phyloP scores from a whole-genome alignment of 2,113 vertebrate genomes.

The Emydocephalus ijimae region DNA sequence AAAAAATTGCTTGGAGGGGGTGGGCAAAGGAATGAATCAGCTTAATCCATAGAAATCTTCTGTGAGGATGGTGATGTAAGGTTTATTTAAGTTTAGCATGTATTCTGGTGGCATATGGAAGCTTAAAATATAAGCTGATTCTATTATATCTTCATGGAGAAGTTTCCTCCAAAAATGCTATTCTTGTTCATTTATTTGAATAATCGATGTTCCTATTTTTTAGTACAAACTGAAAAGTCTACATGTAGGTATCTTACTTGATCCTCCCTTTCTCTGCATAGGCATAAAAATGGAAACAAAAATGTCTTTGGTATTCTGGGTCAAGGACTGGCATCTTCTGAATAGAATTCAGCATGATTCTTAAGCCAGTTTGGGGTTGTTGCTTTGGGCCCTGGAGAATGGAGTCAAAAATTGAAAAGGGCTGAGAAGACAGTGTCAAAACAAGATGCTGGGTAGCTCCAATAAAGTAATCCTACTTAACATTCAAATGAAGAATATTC shows the following conservation, averaged over 20 bases:
- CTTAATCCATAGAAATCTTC: slow-evolving; percentile 72
- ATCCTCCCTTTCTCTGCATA: rapidly evolving
- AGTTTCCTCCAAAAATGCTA: slow-evolving; percentile 62
- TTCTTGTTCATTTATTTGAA: slow-evolving; percentile 62
- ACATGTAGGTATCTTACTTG: not conserved
- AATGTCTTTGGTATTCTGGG: not conserved
- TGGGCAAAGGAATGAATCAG: slow-evolving; percentile 39
- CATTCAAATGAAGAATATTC: not conserved
- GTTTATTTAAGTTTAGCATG: slow-evolving; percentile 57
- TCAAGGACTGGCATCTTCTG: not conserved
- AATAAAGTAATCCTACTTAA: not conserved
- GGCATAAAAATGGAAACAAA: not conserved
- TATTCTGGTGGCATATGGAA: slow-evolving; percentile 68
- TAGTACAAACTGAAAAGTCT: slow-evolving; percentile 34
- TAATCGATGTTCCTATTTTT: slow-evolving; percentile 46
- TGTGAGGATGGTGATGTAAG: slow-evolving; percentile 64
- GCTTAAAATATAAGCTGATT: slow-evolving; percentile 73
- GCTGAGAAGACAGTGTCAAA: not conserved
- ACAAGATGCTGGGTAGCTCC: rapidly evolving
- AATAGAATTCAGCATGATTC: not conserved
- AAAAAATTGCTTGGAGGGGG: slow-evolving; percentile 41
- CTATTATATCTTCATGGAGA: slow-evolving; percentile 57
- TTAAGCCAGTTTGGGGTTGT: not conserved
- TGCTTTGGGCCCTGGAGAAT: not conserved
- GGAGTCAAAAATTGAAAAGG: not conserved